These are phyloP conservation scores for Onychomys torridus DNA, from an alignment of 2,797 vertebrate species.

Conservation along the genomic window DNA sequence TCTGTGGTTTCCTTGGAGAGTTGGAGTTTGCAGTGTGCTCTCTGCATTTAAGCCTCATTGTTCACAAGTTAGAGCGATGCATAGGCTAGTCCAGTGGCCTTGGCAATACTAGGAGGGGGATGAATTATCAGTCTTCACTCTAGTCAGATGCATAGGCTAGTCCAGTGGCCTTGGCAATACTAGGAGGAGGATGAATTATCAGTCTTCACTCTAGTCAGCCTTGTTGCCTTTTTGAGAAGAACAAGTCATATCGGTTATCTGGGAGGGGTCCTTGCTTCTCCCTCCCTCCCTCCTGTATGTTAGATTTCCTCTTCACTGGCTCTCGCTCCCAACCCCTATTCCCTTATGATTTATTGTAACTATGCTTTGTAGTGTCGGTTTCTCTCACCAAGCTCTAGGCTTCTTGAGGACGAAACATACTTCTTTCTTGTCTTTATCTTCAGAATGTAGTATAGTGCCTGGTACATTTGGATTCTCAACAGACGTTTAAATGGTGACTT, in stretches of 20 bases:
- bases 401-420: not conserved
- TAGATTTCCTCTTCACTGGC: not conserved
- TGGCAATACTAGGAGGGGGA: not conserved
- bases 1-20: not conserved
- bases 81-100: not conserved
- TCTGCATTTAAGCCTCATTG: not conserved
- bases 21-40: not conserved
- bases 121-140: not conserved
- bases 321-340: not conserved
- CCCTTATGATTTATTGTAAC: not conserved
- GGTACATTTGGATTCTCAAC: not conserved
- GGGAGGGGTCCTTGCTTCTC: not conserved
- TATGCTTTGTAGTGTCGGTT: not conserved
- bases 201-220: not conserved
- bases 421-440: conserved; percentile 27
- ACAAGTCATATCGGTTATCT: not conserved
- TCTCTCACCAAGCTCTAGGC: not conserved
- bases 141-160: not conserved
- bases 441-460: not conserved
- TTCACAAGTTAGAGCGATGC: not conserved
- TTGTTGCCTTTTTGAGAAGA: not conserved
- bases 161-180: not conserved
- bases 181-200: not conserved
- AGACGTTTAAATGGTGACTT: not conserved
- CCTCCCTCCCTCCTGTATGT: not conserved